Evolutionary conservation across 30 jellyfish, hydroid and myxozoan species (phyloP).

Genomic region (Hydractinia symbiolongicarpus): DNA sequence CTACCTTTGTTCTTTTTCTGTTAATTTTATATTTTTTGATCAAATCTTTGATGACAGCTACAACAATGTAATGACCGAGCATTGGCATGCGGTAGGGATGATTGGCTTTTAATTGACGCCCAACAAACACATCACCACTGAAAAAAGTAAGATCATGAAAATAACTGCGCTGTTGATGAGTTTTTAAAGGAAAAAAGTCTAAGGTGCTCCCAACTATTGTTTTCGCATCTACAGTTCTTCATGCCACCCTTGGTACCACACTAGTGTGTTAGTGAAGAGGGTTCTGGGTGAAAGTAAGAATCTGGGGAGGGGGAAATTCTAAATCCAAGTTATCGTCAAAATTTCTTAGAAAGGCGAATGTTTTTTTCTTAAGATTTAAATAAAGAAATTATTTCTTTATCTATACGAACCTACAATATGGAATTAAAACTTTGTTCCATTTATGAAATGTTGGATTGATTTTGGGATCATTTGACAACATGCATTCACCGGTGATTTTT

Average conservation of each 20-base stretch:
- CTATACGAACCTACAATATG: slow-evolving; percentile 73
- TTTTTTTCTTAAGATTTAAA: no score
- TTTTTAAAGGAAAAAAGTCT: no score
- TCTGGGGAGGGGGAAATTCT: no score
- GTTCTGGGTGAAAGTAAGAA: no score
- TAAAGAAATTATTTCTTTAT: no score
- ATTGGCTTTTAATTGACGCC: slow-evolving; percentile 49
- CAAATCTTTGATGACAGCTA: slow-evolving; percentile 69
- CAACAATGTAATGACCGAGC: slow-evolving; percentile 89
- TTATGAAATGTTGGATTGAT: slow-evolving; percentile 78
- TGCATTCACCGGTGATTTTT: slow-evolving; percentile 73
- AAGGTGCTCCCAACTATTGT: no score
- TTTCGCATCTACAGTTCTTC: no score
- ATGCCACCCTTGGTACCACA: no score
- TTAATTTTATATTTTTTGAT: slow-evolving; percentile 58
- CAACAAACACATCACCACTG: slow-evolving; percentile 97
- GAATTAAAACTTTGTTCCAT: slow-evolving; percentile 87
- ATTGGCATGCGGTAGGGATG: slow-evolving; percentile 83
- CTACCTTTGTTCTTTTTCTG: slow-evolving; percentile 65
- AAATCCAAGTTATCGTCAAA: no score
- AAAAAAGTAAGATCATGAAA: not conserved
- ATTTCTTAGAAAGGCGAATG: no score
- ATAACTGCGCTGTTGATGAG: not conserved
- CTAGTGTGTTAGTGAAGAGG: no score
- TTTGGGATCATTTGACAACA: slow-evolving; percentile 65